Evolutionary conservation across 1,140 invertebrate species (phyloP).

Genomic region (Lysiphlebus fabarum): DNA sequence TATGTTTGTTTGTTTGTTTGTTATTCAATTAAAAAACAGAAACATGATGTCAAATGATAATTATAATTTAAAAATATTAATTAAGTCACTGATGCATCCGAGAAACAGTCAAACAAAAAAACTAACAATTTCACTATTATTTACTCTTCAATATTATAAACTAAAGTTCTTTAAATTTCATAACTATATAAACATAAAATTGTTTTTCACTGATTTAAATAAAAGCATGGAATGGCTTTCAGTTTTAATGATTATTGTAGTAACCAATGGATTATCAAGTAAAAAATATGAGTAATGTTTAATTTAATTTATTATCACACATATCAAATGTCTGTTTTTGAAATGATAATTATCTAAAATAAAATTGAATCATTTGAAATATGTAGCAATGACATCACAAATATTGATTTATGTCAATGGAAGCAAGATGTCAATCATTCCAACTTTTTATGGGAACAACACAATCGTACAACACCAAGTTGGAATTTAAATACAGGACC

Average conservation of each 20-base stretch:
- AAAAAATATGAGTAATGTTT: conserved; percentile 19
- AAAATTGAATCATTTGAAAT: conserved; percentile 31
- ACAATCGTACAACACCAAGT: conserved; percentile 65
- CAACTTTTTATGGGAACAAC: conserved; percentile 74
- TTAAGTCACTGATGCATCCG: too few species aligned
- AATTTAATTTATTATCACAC: too few species aligned
- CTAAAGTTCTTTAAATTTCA: conserved; percentile 9
- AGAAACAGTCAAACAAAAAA: conserved; percentile 40
- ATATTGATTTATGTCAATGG: conserved; percentile 68
- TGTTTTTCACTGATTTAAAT: too few species aligned
- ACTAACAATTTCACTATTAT: conserved; percentile 40
- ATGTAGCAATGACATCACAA: conserved; percentile 71
- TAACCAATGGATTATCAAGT: conserved; percentile 14
- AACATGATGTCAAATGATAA: too few species aligned
- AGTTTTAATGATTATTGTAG: not conserved
- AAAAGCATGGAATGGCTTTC: conserved; percentile 15
- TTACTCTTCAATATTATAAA: conserved; percentile 14
- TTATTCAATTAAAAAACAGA: too few species aligned
- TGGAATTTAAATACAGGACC: conserved; percentile 69
- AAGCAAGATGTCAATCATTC: conserved; percentile 67
- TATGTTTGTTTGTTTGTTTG: too few species aligned
- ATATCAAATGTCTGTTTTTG: too few species aligned
- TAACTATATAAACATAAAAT: too few species aligned
- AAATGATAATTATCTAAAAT: not conserved
- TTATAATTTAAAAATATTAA: too few species aligned